phyloP scores from a whole-genome alignment of 2,888 invertebrate genomes.

The Hetaerina titia region DNA sequence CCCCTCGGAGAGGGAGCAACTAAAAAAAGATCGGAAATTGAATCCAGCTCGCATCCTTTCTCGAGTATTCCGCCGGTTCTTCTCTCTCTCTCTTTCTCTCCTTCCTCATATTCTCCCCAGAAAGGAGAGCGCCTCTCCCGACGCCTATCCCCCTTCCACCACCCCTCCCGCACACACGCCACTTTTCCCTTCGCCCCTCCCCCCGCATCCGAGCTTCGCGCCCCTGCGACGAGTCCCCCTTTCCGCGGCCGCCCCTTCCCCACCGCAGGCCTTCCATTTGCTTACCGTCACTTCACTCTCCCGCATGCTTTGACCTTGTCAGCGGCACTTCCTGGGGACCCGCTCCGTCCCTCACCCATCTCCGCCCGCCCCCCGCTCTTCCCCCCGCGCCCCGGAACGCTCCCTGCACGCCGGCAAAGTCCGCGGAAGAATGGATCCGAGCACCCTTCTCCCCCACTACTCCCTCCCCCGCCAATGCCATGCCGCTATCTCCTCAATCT shows the following conservation, averaged over 20 bases:
- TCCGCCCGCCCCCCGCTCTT: not conserved
- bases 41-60: conserved; percentile 62
- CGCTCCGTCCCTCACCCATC: not conserved
- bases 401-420: not conserved
- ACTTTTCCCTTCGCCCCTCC: not conserved
- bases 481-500: not conserved
- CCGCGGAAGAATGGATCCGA: conserved; percentile 3
- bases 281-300: conserved; percentile 13
- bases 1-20: conserved; percentile 36
- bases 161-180: not conserved
- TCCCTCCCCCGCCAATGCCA: not conserved
- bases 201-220: not conserved
- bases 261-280: not conserved
- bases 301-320: conserved; percentile 36
- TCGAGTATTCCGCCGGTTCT: conserved; percentile 20
- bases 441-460: not conserved
- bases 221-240: not conserved
- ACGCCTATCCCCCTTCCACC: not conserved
- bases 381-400: not conserved
- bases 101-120: not conserved
- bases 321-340: conserved; percentile 50
- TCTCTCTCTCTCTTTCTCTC: no score
- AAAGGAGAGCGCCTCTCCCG: not conserved
- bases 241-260: not conserved
- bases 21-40: conserved; percentile 66